Evolutionary conservation across 1,140 invertebrate species (phyloP).

Genomic region (Drosophila takahashii): DNA sequence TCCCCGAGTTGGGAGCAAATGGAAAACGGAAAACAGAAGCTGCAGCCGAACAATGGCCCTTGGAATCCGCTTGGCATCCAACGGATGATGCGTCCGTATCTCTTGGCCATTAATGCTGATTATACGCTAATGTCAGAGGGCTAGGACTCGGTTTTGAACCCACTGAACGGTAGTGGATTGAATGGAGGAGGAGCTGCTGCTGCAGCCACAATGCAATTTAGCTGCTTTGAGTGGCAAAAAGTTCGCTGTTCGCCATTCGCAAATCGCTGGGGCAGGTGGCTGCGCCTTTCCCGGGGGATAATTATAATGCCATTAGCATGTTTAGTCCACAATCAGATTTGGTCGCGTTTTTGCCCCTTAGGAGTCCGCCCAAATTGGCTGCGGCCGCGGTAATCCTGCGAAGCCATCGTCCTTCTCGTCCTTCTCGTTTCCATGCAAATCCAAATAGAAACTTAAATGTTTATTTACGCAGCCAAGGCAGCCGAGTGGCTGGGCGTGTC

Average conservation of each 20-base stretch:
- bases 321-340: conserved; percentile 80
- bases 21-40: conserved; percentile 21
- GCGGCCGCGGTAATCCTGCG: conserved; percentile 49
- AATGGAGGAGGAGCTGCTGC: background rate
- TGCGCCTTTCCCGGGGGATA: conserved; percentile 56
- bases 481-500: conserved; percentile 62
- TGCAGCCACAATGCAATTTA: conserved; percentile 72
- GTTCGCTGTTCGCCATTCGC: conserved; percentile 75
- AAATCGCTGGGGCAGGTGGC: conserved; percentile 55
- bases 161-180: conserved; percentile 16
- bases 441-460: conserved; percentile 80
- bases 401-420: conserved; percentile 8
- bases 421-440: conserved; percentile 56
- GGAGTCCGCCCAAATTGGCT: conserved; percentile 63
- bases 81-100: conserved; percentile 39
- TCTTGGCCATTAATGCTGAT: conserved; percentile 79
- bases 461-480: conserved; percentile 67
- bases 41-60: conserved; percentile 41
- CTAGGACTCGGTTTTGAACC: conserved; percentile 3
- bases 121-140: conserved; percentile 71
- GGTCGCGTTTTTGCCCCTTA: conserved; percentile 22
- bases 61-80: conserved; percentile 16
- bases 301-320: conserved; percentile 83
- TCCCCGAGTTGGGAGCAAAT: conserved; percentile 53
- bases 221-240: conserved; percentile 72